Evolutionary conservation across 2,113 vertebrate genomes (phyloP).

Genomic region (Ceyx cyanopectus): DNA sequence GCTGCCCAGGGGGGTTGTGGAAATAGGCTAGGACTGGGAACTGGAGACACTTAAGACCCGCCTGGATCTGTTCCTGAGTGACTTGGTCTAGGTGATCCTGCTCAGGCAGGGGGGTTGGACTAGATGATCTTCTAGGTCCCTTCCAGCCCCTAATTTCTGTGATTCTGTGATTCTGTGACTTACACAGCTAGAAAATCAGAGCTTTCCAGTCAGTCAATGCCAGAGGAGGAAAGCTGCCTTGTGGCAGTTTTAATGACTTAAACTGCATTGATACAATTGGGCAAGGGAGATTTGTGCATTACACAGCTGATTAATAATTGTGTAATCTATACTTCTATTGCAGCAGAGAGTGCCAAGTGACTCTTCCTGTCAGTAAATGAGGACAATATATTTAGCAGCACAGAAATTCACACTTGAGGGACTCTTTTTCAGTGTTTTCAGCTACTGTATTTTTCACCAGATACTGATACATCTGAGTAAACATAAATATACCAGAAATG

Average conservation of each 20-base stretch:
- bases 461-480: background rate
- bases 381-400: constrained; percentile 10
- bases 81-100: too few species aligned
- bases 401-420: background rate
- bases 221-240: constrained; percentile 12
- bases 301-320: constrained; percentile 45
- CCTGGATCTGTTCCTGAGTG: too few species aligned
- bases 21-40: too few species aligned
- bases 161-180: too few species aligned
- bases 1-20: too few species aligned
- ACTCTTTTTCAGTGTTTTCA: background rate
- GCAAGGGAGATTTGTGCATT: background rate
- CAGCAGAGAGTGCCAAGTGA: background rate
- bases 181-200: background rate
- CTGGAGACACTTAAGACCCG: too few species aligned
- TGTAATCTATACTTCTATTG: constrained; percentile 16
- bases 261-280: constrained; percentile 9
- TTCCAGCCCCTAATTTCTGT: too few species aligned
- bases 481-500: background rate
- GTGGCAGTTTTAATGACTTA: constrained; percentile 49
- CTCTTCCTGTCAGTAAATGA: constrained; percentile 23
- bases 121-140: too few species aligned
- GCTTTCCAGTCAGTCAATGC: constrained; percentile 24
- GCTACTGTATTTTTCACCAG: background rate
- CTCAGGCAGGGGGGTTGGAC: too few species aligned